phyloP scores from a whole-genome alignment of 2,888 invertebrate genomes.

The Tortrix viridana region DNA sequence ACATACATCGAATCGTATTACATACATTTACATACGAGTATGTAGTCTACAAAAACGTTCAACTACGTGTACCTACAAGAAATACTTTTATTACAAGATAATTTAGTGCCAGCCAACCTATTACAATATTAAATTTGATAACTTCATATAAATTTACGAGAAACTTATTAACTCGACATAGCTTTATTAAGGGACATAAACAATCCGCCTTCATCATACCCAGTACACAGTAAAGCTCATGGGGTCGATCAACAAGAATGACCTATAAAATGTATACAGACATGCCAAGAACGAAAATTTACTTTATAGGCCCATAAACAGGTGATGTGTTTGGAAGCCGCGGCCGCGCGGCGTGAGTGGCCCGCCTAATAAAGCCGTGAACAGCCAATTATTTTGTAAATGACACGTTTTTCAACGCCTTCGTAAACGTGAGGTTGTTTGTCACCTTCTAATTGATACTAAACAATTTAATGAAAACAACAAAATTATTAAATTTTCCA shows the following conservation, averaged over 20 bases:
- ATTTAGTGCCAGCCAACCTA: too few species aligned
- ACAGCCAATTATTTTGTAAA: slow-evolving; percentile 41
- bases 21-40: too few species aligned
- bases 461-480: slow-evolving; percentile 12
- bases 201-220: slow-evolving; percentile 30
- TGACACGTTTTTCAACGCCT: slow-evolving; percentile 38
- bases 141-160: background rate
- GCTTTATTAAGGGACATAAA: slow-evolving; percentile 29
- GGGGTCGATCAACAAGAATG: slow-evolving; percentile 56
- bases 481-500: slow-evolving; percentile 9
- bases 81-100: too few species aligned
- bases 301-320: slow-evolving; percentile 57
- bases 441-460: slow-evolving; percentile 34
- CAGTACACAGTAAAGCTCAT: slow-evolving; percentile 42
- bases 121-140: too few species aligned
- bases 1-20: too few species aligned
- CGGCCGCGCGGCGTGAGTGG: slow-evolving; percentile 37
- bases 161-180: slow-evolving; percentile 2
- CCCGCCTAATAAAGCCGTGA: slow-evolving; percentile 40
- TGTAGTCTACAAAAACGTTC: too few species aligned
- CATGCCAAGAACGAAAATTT: slow-evolving; percentile 50
- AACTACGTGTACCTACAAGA: too few species aligned
- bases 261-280: slow-evolving; percentile 54
- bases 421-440: slow-evolving; percentile 21
- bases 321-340: slow-evolving; percentile 35